Evolutionary conservation across 2,113 vertebrate species (phyloP).

Genomic region (Esox niger): DNA sequence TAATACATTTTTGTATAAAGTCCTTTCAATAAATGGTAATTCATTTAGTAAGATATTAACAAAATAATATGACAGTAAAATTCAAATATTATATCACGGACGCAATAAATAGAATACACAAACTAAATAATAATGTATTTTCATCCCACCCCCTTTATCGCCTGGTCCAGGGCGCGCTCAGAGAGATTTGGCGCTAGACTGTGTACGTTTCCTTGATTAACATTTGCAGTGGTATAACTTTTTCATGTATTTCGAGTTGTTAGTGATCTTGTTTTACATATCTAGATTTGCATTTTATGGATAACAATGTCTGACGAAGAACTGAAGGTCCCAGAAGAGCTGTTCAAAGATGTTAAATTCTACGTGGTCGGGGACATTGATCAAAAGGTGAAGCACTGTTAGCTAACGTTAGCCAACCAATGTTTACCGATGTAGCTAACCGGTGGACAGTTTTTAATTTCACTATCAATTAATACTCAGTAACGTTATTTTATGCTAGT

Average conservation of each 20-base stretch:
- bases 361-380: conserved; percentile 95
- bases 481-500: too few relatives aligned
- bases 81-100: too few relatives aligned
- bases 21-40: too few relatives aligned
- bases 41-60: too few relatives aligned
- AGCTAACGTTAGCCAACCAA: conserved; percentile 45
- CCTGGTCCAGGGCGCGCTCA: conserved; percentile 51
- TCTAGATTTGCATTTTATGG: conserved; percentile 25
- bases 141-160: neutral
- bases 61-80: too few relatives aligned
- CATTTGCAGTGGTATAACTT: neutral
- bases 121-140: neutral
- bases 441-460: too few relatives aligned
- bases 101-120: neutral
- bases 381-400: conserved; percentile 80
- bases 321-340: conserved; percentile 80
- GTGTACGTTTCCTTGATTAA: conserved; percentile 21
- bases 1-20: too few relatives aligned
- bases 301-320: conserved; percentile 76
- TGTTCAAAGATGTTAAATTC: conserved; percentile 96
- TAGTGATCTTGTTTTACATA: neutral
- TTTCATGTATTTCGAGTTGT: neutral
- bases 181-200: conserved; percentile 66
- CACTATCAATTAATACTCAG: too few relatives aligned
- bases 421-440: neutral